Evolutionary conservation across 2,888 invertebrate genomes (phyloP).

Genomic region (Metallyticus violacea): DNA sequence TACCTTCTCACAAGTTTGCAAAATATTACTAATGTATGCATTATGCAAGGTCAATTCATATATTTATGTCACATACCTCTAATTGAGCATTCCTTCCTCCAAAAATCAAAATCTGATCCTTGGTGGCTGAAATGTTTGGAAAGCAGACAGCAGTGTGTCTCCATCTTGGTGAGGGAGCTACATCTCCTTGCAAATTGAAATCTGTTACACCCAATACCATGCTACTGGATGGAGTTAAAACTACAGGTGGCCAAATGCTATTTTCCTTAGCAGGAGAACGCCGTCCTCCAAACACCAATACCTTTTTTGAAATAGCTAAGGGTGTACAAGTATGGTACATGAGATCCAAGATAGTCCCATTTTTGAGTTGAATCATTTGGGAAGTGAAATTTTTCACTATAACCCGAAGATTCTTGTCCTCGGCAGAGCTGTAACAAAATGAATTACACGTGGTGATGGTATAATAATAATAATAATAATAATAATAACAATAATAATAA

Average conservation of each 20-base stretch:
- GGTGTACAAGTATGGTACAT: conserved; percentile 35
- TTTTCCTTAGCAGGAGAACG: conserved; percentile 42
- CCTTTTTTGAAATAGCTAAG: conserved; percentile 16
- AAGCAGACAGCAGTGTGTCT: conserved; percentile 42
- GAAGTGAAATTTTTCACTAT: background rate
- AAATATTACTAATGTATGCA: too few relatives aligned
- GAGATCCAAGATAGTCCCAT: background rate
- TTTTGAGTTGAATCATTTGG: background rate
- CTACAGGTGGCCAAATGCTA: background rate
- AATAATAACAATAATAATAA: too few relatives aligned
- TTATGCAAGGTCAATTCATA: too few relatives aligned
- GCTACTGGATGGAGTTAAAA: background rate
- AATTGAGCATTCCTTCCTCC: conserved; percentile 43
- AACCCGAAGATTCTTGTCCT: background rate
- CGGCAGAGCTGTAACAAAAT: background rate
- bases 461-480: too few relatives aligned
- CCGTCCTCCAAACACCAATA: conserved; percentile 45
- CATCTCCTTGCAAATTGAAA: background rate
- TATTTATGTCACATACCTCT: conserved; percentile 35
- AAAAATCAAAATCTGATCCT: conserved; percentile 40
- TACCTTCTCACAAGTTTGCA: too few relatives aligned
- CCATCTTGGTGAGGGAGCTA: conserved; percentile 42
- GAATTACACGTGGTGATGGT: background rate
- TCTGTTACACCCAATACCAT: background rate
- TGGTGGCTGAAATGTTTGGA: conserved; percentile 33